Evolutionary conservation across 2,888 invertebrate genomes (phyloP), one percentile per base, ranked within the genome.

Genomic region (Tuberolachnus salignus): DNA sequence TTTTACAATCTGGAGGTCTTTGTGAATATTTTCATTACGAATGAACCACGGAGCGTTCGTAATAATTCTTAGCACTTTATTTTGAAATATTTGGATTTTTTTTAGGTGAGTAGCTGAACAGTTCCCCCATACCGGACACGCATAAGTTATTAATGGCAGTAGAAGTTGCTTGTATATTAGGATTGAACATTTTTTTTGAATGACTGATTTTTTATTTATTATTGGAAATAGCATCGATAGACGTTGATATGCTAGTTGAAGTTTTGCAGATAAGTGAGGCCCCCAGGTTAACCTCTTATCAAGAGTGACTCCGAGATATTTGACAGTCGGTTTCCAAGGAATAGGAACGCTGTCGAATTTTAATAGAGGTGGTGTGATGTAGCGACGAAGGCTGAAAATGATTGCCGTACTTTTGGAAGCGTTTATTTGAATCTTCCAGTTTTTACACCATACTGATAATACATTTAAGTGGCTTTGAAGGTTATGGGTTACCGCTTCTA

Each of bases 171-270:
- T 61, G 16, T 34, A 61, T 34, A 34, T 34, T 34, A 34, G 9
- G 8, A 61, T 61, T 34, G n/a, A 34, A 16, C 61, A 34, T 61
- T 61, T 61, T n/a, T 61, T 61, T 26, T 26, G 59, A 26, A 59
- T 59, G 23, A 59, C 26, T 26, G 26, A 57, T 26, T 26, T 59
- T 59, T 59, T 26, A 34, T 61, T 61, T 16, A 34, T 34, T 34
- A 34, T 34, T 34, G 34, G 34, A 34, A 34, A 34, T 34, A 34
- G 34, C 13, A 21, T 51, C 16, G 14, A 51, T 51, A 51, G 51
- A 14, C 51, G 51, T 51, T 51, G 51, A 16, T 34, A 34, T 34
- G 34, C 34, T 34, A 34, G 34, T 4, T 34, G 34, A 4, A 34
- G 3, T 34, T 34, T 34, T 34, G 34, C 34, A 4, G 34, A 34